Conservation (phyloP, 2,797 vertebrate genomes). For the Phrynocephalus vlangalii region DNA sequence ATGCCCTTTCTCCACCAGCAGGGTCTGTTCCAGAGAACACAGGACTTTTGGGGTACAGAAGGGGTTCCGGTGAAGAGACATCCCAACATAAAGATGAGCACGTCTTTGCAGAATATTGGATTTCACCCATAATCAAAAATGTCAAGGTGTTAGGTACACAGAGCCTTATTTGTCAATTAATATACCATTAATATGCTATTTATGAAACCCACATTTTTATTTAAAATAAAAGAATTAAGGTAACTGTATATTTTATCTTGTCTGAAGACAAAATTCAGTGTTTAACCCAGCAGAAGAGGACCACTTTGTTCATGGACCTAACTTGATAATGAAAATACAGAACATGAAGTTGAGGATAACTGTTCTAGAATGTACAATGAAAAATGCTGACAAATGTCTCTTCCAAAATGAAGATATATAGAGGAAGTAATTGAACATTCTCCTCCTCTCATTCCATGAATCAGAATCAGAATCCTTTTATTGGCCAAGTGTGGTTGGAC, state of each 20-base stretch:
- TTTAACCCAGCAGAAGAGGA: not conserved
- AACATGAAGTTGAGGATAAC: not conserved
- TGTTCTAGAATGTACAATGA: not conserved
- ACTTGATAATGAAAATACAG: not conserved
- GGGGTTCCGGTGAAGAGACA: not conserved
- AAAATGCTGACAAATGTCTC: not conserved
- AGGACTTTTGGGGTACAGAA: not conserved
- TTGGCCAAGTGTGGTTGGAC: too few relatives aligned
- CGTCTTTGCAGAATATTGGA: not conserved
- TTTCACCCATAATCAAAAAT: not conserved
- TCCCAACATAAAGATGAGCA: not conserved
- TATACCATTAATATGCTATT: not conserved
- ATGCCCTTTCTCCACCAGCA: too few relatives aligned
- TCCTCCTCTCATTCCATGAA: not conserved
- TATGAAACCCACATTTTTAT: not conserved
- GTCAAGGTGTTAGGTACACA: not conserved
- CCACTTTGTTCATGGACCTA: not conserved
- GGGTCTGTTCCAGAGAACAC: not conserved
- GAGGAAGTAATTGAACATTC: not conserved
- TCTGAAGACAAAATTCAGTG: not conserved
- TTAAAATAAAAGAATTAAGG: not conserved
- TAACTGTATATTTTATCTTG: not conserved
- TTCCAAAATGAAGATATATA: not conserved
- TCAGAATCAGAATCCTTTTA: too few relatives aligned
- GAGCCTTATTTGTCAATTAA: not conserved